Conservation (phyloP, 1,140 invertebrate genomes). For the Bombus superbus region DNA sequence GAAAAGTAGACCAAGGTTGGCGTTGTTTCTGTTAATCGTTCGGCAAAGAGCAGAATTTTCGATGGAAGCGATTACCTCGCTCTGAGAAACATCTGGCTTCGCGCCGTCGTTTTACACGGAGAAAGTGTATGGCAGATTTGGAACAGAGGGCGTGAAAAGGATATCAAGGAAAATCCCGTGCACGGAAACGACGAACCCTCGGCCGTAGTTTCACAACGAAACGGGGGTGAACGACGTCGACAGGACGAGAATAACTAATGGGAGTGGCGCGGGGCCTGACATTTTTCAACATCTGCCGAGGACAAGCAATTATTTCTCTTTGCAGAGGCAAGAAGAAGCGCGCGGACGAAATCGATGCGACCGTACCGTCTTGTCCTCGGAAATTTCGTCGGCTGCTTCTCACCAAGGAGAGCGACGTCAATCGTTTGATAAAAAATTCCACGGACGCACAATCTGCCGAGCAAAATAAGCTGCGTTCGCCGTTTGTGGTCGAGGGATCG, state of each 20-base stretch:
- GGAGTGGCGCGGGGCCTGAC: slow-evolving; percentile 6
- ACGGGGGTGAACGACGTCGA: slow-evolving; percentile 51
- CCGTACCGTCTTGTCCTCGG: background rate
- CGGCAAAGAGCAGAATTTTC: background rate
- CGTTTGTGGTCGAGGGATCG: slow-evolving; percentile 12
- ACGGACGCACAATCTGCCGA: background rate
- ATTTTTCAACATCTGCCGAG: slow-evolving; percentile 62
- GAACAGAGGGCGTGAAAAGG: slow-evolving; percentile 9
- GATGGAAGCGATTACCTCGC: too few relatives aligned
- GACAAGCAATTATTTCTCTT: slow-evolving; percentile 56
- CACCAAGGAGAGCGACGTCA: background rate
- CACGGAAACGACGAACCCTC: slow-evolving; percentile 39
- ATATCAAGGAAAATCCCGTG: slow-evolving; percentile 27
- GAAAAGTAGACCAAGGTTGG: background rate
- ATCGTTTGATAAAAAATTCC: slow-evolving; percentile 10
- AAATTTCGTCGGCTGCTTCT: background rate
- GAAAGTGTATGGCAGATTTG: background rate
- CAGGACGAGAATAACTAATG: slow-evolving; percentile 67
- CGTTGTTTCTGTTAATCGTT: too few relatives aligned
- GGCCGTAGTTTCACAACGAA: slow-evolving; percentile 55
- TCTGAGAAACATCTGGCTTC: too few relatives aligned
- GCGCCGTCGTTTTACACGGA: background rate
- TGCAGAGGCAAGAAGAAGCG: background rate
- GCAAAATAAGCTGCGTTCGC: slow-evolving; percentile 7
- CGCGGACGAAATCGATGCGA: slow-evolving; percentile 10